phyloP scores from a whole-genome alignment of 1,140 invertebrate genomes.

The Drosophila jambulina region DNA sequence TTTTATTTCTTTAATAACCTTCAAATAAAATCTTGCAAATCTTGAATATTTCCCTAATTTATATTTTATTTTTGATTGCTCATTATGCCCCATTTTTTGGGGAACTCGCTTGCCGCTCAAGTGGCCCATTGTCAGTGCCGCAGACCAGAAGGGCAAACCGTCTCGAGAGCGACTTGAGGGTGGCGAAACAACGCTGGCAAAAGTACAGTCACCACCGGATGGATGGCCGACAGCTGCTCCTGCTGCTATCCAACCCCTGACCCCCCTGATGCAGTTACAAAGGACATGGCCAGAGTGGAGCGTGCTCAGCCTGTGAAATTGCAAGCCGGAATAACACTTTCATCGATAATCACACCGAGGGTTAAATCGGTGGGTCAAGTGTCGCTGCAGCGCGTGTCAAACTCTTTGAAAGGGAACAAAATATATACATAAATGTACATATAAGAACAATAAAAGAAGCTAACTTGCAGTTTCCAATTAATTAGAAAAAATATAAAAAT shows the following conservation, averaged over 20 bases:
- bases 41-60: background rate
- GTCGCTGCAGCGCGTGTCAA: conserved; percentile 42
- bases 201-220: conserved; percentile 35
- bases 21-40: background rate
- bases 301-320: conserved; percentile 30
- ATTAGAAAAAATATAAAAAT: too few relatives aligned
- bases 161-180: conserved; percentile 46
- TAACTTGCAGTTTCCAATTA: too few relatives aligned
- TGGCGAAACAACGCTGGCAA: conserved; percentile 6
- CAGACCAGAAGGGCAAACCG: conserved; percentile 42
- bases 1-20: background rate
- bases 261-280: conserved; percentile 11
- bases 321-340: conserved; percentile 43
- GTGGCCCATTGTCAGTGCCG: conserved; percentile 36
- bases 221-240: background rate
- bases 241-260: conserved; percentile 8
- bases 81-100: conserved; percentile 14
- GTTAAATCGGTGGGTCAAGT: conserved; percentile 66
- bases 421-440: background rate
- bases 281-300: conserved; percentile 19
- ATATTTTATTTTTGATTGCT: conserved; percentile 1
- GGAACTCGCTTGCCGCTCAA: conserved; percentile 3
- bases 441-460: too few relatives aligned
- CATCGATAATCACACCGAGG: conserved; percentile 64
- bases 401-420: conserved; percentile 13